These are phyloP conservation scores for Eupithecia centaureata DNA, from an alignment of 2,888 invertebrate species.

Conservation along the genomic window DNA sequence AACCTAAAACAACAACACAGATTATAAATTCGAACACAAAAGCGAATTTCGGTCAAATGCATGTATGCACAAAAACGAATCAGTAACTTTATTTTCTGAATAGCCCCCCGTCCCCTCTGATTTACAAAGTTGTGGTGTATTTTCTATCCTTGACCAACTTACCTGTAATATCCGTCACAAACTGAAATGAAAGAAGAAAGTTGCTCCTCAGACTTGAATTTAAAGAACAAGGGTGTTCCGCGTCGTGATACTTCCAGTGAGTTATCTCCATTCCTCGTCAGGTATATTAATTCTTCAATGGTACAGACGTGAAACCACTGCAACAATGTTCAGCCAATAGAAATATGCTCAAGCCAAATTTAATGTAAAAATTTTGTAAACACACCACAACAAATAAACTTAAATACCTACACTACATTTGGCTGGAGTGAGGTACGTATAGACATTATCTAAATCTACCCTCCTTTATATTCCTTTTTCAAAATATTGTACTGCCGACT, in stretches of 20 bases:
- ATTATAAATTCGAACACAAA: not conserved
- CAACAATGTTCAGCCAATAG: slow-evolving; percentile 41
- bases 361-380: no score
- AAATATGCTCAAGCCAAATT: no score
- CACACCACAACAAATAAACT: no score
- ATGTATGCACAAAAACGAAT: no score
- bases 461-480: no score
- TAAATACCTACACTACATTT: no score
- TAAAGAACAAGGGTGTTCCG: slow-evolving; percentile 90
- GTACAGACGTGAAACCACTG: slow-evolving; percentile 90
- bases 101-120: no score
- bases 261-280: slow-evolving; percentile 89
- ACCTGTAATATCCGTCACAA: slow-evolving; percentile 93
- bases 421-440: no score
- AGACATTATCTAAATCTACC: no score
- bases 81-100: no score
- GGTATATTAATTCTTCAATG: slow-evolving; percentile 92
- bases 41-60: no score
- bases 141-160: slow-evolving; percentile 36
- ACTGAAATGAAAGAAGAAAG: slow-evolving; percentile 92
- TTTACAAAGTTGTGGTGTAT: not conserved
- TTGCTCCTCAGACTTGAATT: slow-evolving; percentile 86
- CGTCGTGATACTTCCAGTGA: slow-evolving; percentile 90
- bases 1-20: slow-evolving; percentile 74
- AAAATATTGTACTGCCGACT: no score